Percentiles rank a stretch among this genome's conserved stretches.
phyloP scores from a whole-genome alignment of 1,140 invertebrate species.

The Alviniconcha marisindica region DNA sequence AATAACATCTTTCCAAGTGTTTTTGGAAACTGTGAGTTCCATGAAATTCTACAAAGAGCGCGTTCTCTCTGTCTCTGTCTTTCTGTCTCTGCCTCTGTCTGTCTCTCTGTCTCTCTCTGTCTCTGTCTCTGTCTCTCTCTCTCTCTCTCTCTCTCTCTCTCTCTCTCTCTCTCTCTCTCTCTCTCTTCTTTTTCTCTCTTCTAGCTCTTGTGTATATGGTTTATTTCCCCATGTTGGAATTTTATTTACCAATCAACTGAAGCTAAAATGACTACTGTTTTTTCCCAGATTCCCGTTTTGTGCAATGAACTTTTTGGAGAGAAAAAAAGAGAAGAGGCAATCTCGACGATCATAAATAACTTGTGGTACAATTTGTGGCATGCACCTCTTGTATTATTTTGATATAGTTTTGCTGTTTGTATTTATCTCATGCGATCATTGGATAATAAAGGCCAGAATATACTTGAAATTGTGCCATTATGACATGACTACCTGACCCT shows the following conservation, averaged over 20 bases:
- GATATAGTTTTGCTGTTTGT: too few species aligned
- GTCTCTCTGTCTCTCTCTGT: neutral
- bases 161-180: neutral
- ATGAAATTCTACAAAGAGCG: neutral
- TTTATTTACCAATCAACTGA: neutral
- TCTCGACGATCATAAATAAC: too few species aligned
- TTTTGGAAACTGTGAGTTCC: neutral
- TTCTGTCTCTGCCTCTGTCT: neutral
- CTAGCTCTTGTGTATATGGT: too few species aligned
- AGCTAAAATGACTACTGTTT: neutral
- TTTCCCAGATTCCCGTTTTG: neutral
- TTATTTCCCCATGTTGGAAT: neutral
- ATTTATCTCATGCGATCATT: too few species aligned
- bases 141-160: neutral
- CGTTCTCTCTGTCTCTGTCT: neutral
- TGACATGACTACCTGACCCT: too few species aligned
- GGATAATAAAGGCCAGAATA: too few species aligned
- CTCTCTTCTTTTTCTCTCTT: neutral
- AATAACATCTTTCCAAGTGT: neutral
- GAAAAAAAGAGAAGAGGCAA: neutral
- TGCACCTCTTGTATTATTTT: too few species aligned
- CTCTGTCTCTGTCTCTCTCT: neutral
- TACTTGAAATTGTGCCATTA: too few species aligned
- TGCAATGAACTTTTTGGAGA: neutral
- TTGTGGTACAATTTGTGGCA: too few species aligned